Evolutionary conservation across 2,113 vertebrate species (phyloP).

Genomic region (Sphaerodactylus townsendi): DNA sequence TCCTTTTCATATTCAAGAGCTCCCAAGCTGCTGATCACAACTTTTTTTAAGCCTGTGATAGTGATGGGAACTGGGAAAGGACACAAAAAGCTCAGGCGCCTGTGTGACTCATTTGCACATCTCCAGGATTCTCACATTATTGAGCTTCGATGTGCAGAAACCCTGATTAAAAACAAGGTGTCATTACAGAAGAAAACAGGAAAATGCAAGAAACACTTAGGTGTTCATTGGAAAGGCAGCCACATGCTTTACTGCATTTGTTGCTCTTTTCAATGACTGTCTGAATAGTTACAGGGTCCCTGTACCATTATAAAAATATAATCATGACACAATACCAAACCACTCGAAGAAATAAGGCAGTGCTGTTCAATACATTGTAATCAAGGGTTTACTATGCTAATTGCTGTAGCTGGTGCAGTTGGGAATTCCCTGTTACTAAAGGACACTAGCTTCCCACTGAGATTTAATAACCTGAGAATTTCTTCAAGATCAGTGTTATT

Average conservation of each 20-base stretch:
- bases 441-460: background rate
- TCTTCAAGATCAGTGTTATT: background rate
- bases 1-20: background rate
- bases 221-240: background rate
- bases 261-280: background rate
- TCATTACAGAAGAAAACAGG: fast-evolving
- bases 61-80: fast-evolving
- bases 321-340: background rate
- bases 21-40: background rate
- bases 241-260: background rate
- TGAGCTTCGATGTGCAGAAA: background rate
- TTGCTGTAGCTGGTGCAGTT: background rate
- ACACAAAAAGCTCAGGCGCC: background rate
- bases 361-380: background rate
- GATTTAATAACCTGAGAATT: background rate
- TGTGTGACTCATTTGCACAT: background rate
- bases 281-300: background rate
- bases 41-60: background rate
- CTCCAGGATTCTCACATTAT: background rate
- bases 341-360: background rate
- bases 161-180: fast-evolving
- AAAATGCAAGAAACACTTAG: background rate
- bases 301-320: background rate
- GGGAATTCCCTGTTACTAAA: no score
- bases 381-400: background rate